Evolutionary conservation across 2,797 vertebrate genomes (phyloP).

Genomic region (Micromesistius poutassou): DNA sequence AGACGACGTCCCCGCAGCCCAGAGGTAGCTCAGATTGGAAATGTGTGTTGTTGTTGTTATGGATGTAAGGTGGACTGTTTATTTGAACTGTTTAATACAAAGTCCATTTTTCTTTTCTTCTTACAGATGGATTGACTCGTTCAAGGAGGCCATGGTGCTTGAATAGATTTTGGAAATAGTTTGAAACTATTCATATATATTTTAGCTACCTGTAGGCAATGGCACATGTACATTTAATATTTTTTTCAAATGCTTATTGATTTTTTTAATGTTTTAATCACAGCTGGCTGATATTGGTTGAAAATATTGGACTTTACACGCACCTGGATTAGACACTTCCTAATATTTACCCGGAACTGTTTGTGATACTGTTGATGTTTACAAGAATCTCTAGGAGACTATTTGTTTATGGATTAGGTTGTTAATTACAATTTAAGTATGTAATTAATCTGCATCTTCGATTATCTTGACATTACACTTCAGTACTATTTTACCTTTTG

Average conservation of each 20-base stretch:
- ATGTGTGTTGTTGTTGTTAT: not conserved
- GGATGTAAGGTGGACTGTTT: not conserved
- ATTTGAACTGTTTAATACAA: not conserved
- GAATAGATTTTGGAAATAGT: conserved; percentile 49
- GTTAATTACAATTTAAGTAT: not conserved
- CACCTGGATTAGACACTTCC: not conserved
- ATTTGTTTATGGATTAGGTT: not conserved
- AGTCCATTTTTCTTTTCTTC: conserved; percentile 13
- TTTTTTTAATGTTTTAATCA: not conserved
- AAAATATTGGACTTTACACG: not conserved
- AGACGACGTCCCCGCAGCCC: conserved; percentile 81
- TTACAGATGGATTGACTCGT: conserved; percentile 89
- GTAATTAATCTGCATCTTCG: not conserved
- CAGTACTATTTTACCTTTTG: not conserved
- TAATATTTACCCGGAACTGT: not conserved
- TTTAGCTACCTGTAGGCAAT: not conserved
- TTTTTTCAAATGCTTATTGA: not conserved
- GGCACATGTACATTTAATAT: conserved; percentile 7
- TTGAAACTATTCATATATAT: not conserved
- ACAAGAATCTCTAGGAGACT: not conserved
- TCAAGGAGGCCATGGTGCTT: conserved; percentile 87
- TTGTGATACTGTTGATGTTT: conserved; percentile 23
- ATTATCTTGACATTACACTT: not conserved
- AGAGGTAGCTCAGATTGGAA: conserved; percentile 74
- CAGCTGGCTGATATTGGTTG: not conserved